A percentile compares a stretch with the other conserved stretches of the same genome.
These are phyloP conservation scores for Stegophylla sp. DNA, from an alignment of 2,888 invertebrate species.

Conservation along the genomic window DNA sequence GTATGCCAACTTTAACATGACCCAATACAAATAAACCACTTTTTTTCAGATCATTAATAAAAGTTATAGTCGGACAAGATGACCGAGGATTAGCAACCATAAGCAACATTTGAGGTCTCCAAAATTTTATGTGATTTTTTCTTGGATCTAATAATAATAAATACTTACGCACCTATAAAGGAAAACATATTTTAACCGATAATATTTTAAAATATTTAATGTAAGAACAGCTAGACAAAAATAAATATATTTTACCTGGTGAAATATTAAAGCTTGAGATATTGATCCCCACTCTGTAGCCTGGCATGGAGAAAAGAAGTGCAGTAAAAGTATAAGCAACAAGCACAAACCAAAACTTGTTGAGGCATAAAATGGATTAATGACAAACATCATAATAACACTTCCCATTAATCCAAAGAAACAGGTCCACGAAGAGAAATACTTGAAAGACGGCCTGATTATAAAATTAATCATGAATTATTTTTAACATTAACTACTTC, in stretches of 20 bases:
- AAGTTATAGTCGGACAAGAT: conserved; percentile 89
- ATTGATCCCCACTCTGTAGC: conserved; percentile 94
- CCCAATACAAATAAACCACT: conserved; percentile 87
- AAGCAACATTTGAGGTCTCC: conserved; percentile 95
- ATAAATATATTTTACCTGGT: conserved; percentile 73
- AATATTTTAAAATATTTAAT: neutral
- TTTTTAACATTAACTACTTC: conserved; percentile 9
- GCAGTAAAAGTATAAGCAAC: conserved; percentile 84
- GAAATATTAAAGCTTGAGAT: conserved; percentile 98
- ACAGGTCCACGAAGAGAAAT: conserved; percentile 94
- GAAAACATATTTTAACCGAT: neutral
- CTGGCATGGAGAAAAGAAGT: conserved; percentile 84
- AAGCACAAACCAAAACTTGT: conserved; percentile 86
- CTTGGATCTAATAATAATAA: conserved; percentile 91
- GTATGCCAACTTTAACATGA: conserved; percentile 76
- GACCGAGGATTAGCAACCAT: conserved; percentile 91
- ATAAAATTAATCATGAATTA: conserved; percentile 59
- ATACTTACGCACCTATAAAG: conserved; percentile 85
- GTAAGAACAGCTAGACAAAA: neutral
- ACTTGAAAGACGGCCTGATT: conserved; percentile 90
- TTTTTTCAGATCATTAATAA: conserved; percentile 97
- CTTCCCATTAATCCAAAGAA: conserved; percentile 85
- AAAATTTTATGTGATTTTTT: conserved; percentile 98
- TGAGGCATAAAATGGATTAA: conserved; percentile 88
- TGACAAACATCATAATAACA: conserved; percentile 90